Evolutionary conservation across 2,797 vertebrate species (phyloP), one percentile per base, ranked within the genome.

Genomic region (Acanthopagrus latus): DNA sequence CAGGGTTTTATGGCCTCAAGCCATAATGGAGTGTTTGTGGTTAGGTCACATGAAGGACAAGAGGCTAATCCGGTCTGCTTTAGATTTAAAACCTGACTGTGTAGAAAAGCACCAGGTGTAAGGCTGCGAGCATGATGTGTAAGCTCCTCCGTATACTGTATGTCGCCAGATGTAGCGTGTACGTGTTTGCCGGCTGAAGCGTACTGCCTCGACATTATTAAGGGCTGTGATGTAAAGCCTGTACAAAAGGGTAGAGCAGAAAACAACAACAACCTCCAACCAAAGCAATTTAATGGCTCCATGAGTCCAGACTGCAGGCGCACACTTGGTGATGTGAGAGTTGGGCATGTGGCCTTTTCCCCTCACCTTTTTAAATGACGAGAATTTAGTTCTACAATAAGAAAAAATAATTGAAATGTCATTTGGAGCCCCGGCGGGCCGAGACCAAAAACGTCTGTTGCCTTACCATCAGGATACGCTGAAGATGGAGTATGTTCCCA

Each of bases 21-120:
- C 83, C 59, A 78, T 90, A 89, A 90, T 91, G 86, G 82, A 83
- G 52, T 85, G 71, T 87, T 89, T 84, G 86, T 74, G 81, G 59
- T 88, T 41, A 64, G 91, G 92, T 91, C 86, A 85, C 29, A 63
- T 87, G 87, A 93, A 94, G 90, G 91, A 90, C 91, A 87, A 83
- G 85, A 88, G 59, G 80, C 87, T 80, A 81, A 91, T 90, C 76
- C 76, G 79, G 78, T 76, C 59, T 74, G 65, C 71, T 72, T 88
- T 87, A 70, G 86, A 91, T 89, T 84, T 84, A 81, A 87, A 48
- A 38, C 38, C 68, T 76, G 89, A 82, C 66, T 76, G 59, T 65
- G 43, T 38, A 74, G 65, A 81, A 38, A 46, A 80, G 78, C 68
- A 50, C 55, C 54, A 56, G 73, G 80, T 89, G 65, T 70, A 78